These are phyloP conservation scores for Theristicus caerulescens DNA, from an alignment of 2,113 vertebrate genomes.

Conservation along the genomic window DNA sequence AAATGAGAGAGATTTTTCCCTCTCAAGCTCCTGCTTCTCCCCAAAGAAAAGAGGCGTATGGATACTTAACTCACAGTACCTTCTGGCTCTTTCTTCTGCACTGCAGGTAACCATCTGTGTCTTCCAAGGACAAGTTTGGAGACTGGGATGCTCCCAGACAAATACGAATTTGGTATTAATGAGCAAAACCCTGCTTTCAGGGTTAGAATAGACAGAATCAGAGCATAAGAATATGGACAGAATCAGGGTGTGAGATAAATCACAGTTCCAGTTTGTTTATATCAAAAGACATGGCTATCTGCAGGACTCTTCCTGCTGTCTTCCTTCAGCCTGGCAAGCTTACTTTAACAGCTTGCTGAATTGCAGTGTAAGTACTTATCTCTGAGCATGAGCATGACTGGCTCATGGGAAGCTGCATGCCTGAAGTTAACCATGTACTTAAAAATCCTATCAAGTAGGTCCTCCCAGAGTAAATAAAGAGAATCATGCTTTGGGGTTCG, in stretches of 20 bases:
- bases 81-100: not conserved
- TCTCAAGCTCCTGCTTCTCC: not conserved
- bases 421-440: not conserved
- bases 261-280: not conserved
- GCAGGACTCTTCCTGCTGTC: not conserved
- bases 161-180: not conserved
- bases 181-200: not conserved
- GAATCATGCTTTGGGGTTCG: not conserved
- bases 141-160: not conserved
- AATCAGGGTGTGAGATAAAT: not conserved
- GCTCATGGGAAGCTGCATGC: not conserved
- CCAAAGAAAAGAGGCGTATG: not conserved
- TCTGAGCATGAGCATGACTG: not conserved
- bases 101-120: not conserved
- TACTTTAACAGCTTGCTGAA: not conserved
- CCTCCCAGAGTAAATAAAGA: not conserved
- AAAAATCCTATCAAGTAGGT: not conserved
- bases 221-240: not conserved
- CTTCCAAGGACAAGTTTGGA: not conserved
- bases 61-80: not conserved
- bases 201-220: not conserved
- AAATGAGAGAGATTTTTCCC: not conserved
- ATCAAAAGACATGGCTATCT: not conserved
- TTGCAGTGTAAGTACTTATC: no score
- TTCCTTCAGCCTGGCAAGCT: not conserved